Conservation (phyloP, 2,888 invertebrate species). For the Trissoscelio sp. region DNA sequence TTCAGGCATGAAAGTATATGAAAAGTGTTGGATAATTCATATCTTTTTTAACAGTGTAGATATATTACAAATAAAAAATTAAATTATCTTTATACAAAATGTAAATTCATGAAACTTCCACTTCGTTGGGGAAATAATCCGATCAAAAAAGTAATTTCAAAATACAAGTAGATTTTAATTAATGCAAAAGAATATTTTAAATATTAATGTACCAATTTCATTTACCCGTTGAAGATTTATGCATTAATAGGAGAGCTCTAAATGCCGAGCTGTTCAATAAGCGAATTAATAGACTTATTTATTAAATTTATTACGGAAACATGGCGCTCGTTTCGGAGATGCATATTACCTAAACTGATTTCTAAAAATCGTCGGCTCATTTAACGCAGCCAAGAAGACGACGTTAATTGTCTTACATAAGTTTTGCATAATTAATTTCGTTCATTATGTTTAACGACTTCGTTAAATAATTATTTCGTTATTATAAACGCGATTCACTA, state of each 20-base stretch:
- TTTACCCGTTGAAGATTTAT: not conserved
- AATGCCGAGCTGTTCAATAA: too few species aligned
- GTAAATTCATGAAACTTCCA: too few species aligned
- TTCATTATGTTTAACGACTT: not conserved
- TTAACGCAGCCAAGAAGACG: not conserved
- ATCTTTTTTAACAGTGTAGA: too few species aligned
- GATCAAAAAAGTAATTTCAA: too few species aligned
- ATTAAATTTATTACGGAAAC: not conserved
- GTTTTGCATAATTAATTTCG: constrained; percentile 4
- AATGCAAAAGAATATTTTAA: not conserved
- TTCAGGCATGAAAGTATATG: too few species aligned
- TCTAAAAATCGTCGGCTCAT: not conserved
- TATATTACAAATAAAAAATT: too few species aligned
- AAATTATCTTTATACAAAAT: too few species aligned
- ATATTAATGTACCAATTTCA: constrained; percentile 1
- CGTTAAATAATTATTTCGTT: not conserved
- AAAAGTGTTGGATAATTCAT: too few species aligned
- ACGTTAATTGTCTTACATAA: not conserved
- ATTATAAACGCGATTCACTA: not conserved
- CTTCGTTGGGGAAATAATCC: too few species aligned
- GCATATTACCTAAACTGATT: not conserved
- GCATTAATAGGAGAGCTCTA: too few species aligned
- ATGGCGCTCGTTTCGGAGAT: not conserved
- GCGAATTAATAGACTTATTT: constrained; percentile 1
- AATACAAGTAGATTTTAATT: not conserved